Evolutionary conservation across 2,888 invertebrate species (phyloP).

Genomic region (Microdon myrmicae): DNA sequence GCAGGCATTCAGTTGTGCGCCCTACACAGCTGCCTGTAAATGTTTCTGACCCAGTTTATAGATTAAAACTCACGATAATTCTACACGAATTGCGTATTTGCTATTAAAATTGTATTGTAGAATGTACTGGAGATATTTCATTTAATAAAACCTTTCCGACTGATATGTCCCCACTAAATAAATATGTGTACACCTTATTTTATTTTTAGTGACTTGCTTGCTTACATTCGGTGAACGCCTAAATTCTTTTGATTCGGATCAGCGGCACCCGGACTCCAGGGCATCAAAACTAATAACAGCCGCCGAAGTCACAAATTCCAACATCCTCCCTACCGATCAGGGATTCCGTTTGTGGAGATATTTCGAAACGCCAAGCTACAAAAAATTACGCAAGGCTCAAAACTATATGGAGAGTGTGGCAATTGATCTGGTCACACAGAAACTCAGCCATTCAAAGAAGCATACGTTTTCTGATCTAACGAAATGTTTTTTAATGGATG

Average conservation of each 20-base stretch:
- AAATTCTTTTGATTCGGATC: constrained; percentile 73
- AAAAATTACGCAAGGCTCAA: constrained; percentile 75
- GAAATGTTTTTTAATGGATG: constrained; percentile 71
- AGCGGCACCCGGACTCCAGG: constrained; percentile 71
- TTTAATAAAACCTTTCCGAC: too few relatives aligned
- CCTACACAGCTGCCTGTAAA: too few relatives aligned
- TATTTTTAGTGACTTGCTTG: constrained; percentile 76
- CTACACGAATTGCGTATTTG: too few relatives aligned
- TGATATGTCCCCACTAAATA: too few relatives aligned
- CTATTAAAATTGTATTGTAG: too few relatives aligned
- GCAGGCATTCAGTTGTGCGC: too few relatives aligned
- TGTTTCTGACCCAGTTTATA: too few relatives aligned
- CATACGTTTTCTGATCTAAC: constrained; percentile 28
- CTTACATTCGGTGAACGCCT: constrained; percentile 78
- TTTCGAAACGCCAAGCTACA: constrained; percentile 79
- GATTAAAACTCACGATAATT: too few relatives aligned
- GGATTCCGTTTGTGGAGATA: constrained; percentile 72
- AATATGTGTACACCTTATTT: too few relatives aligned
- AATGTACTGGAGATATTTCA: too few relatives aligned
- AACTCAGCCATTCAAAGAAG: constrained; percentile 68
- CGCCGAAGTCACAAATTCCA: constrained; percentile 78
- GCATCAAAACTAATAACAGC: constrained; percentile 77
- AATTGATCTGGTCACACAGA: constrained; percentile 72
- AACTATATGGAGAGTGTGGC: constrained; percentile 79
- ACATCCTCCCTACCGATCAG: constrained; percentile 65